These are phyloP conservation scores for Ceuthmochares aereus DNA, from an alignment of 2,113 vertebrate species.

Conservation along the genomic window DNA sequence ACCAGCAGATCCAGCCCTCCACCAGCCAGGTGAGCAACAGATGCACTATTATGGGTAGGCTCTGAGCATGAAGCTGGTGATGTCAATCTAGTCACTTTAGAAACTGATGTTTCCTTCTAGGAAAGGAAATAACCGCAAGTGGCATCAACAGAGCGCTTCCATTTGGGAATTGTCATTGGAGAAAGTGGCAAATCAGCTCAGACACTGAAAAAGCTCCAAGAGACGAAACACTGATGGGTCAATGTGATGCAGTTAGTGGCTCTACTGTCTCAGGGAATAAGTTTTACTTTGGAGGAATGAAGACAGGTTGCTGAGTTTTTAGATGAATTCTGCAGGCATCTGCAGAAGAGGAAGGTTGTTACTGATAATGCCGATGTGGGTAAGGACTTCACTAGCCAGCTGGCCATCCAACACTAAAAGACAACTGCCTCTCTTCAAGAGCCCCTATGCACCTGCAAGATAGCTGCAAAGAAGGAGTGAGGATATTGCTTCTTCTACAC, in stretches of 20 bases:
- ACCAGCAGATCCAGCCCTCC: neutral
- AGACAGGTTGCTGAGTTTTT: neutral
- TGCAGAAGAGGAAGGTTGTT: neutral
- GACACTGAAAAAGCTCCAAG: neutral
- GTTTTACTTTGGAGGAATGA: neutral
- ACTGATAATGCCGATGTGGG: neutral
- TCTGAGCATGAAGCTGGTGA: neutral
- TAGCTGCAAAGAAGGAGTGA: no score
- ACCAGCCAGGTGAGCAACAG: neutral
- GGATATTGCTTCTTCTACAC: no score
- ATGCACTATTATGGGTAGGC: neutral
- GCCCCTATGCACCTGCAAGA: no score
- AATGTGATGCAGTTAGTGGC: neutral
- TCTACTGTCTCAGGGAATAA: neutral
- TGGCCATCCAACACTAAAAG: no score
- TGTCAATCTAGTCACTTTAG: neutral
- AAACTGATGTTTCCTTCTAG: neutral
- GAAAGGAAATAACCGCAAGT: neutral
- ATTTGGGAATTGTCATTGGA: no score
- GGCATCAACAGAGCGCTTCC: neutral
- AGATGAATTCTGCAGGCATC: neutral
- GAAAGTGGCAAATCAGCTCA: neutral
- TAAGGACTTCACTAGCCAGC: neutral
- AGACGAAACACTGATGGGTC: neutral
- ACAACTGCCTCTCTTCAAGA: no score